Evolutionary conservation across 2,888 invertebrate species (phyloP), one percentile per base, ranked within the genome.

Genomic region (Oasisia sp.): DNA sequence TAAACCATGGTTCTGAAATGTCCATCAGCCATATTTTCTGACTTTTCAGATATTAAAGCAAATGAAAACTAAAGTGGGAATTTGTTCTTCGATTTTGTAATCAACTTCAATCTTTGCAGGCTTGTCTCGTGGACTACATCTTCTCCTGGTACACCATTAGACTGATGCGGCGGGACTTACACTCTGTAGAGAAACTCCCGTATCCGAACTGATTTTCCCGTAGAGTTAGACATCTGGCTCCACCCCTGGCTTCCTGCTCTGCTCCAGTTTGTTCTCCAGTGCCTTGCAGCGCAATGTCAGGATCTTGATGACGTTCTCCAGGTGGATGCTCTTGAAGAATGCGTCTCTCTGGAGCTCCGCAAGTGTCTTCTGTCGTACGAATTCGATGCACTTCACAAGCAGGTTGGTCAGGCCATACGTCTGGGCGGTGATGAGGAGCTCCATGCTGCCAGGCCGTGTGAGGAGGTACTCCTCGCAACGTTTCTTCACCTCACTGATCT

Each of bases 391-490:
- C 44, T 91, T 38, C 27, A 45, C 32, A 45, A 94, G 93, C 8
- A 95, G 93, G 7, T 93, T 94, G 89, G 94, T 93, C 5, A 95
- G 93, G 50, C 94, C 92, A 92, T 95, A 94, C 91, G 94, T 93
- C 92, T 95, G 95, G 11, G 95, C 95, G 1, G 95, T 93, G 12
- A 95, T 93, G 1, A 95, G 93, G 12, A 95, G 94, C 58, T 96
- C 95, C 27, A 96, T 94, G 11, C 94, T 94, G 9, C 93, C 93
- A 12, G 94, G 93, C 91, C 94, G 93, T 27, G 94, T 93, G 91
- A 95, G 94, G n/a, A 96, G 94, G 92, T 95, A 96, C 91, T 95
- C 94, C 93, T 96, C 96, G 94, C 96, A 96, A 58, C 96, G 95
- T 90, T 95, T 94, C 93, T 96, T 96, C 91, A 96, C 95, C 93